Percentiles rank a stretch among this genome's conserved stretches.
Conservation (phyloP, 2,113 vertebrate species). For the Oxyura jamaicensis region DNA sequence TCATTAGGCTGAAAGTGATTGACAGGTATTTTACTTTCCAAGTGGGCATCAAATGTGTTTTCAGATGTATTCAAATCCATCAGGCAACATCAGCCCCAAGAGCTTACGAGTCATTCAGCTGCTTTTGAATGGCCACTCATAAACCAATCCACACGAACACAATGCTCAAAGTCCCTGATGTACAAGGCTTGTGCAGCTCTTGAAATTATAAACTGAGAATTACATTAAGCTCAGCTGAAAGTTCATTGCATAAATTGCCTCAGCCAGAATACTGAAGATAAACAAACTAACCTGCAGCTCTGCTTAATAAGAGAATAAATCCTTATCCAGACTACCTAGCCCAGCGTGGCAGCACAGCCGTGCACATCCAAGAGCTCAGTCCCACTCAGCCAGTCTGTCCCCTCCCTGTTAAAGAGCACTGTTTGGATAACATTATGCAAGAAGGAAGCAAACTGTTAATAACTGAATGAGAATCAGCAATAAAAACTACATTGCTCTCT, state of each 20-base stretch:
- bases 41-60: neutral
- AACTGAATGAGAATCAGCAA: neutral
- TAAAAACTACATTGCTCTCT: neutral
- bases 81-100: neutral
- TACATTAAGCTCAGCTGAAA: neutral
- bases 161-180: neutral
- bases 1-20: neutral
- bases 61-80: conserved; percentile 9
- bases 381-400: neutral
- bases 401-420: neutral
- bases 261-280: neutral
- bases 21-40: conserved; percentile 22
- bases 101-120: neutral
- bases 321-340: neutral
- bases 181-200: neutral
- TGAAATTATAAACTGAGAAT: conserved; percentile 27
- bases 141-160: conserved; percentile 5
- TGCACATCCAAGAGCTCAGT: neutral
- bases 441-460: neutral
- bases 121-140: neutral
- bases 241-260: neutral
- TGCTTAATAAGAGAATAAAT: neutral
- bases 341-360: neutral
- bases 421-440: neutral
- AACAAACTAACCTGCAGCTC: neutral